Base-by-base conservation (phyloP, 1,140 invertebrate species). In the Palaemon carinicauda region DNA sequence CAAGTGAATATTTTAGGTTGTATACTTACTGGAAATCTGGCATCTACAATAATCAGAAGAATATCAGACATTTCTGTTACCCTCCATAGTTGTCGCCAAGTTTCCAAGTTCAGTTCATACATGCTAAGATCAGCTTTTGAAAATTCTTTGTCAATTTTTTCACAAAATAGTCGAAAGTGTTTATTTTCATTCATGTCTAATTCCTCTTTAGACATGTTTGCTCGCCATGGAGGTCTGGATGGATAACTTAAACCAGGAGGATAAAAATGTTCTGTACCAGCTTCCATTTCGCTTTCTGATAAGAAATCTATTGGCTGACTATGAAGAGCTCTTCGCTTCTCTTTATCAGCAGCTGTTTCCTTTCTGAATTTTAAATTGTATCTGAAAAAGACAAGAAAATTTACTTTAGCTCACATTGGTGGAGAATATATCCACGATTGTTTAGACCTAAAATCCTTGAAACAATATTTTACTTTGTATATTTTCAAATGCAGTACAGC, bases 31-130 rank as follows among this genome's bases (percentile, higher is more conserved):
- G 96, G 94, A 92, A 94, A 97, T 89, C 97, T 92, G 52, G 97
- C 95, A 90, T 98, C 97, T 0, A 96, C 95, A 89, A 98, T 96
- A 14, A 97, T 92, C 1, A 98, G 92, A 1, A 98, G 90, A 80
- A 98, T 93, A 90, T 98, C 97, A 10, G 96, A 96, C 93, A 97
- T 97, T 92, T 98, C 97, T 14, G 97, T 90, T 1, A 98, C 97
- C 84, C 97, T 93, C 97, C 97, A 98, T 54, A 98, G 91, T 90
- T 98, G 97, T 29, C 97, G 91, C 97, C 97, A 98, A 0, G 96
- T 98, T 92, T 98, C 97, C 88, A 98, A 91, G 92, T 98, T 98
- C 51, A 98, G 90, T 91, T 98, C 97, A 92, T 97, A 97, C 89
- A 95, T 95, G 91, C 95, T 95, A 14, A 95, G 89, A 2, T 93